Conservation (phyloP, 2,113 vertebrate genomes). For the Ivindomyrus marchei region DNA sequence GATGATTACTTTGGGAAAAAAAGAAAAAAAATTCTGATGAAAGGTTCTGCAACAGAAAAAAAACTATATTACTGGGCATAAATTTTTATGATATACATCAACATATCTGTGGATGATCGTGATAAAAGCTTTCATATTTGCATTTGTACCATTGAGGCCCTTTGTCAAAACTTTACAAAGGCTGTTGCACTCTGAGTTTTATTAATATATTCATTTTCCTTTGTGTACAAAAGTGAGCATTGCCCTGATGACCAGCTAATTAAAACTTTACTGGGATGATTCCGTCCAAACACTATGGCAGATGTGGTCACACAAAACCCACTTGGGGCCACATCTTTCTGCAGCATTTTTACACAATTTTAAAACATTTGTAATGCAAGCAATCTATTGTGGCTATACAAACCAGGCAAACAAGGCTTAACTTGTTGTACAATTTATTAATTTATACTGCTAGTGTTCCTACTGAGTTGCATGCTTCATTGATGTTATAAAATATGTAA, state of each 20-base stretch:
- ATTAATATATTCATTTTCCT: not conserved
- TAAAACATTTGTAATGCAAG: not conserved
- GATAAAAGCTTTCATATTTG: not conserved
- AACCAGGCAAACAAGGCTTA: not conserved
- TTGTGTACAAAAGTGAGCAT: not conserved
- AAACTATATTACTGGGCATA: not conserved
- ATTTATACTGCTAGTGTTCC: not conserved
- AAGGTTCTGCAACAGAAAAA: not conserved
- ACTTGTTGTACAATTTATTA: not conserved
- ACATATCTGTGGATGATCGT: not conserved
- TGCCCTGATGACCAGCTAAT: slow-evolving; percentile 2
- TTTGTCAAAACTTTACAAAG: not conserved
- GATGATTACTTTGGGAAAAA: not conserved
- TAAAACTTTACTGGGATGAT: not conserved
- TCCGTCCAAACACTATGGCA: not conserved
- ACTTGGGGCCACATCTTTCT: not conserved
- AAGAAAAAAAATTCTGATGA: not conserved
- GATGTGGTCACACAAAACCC: not conserved
- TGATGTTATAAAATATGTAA: not conserved
- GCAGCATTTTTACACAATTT: not conserved
- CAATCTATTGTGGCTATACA: not conserved
- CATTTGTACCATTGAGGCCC: not conserved
- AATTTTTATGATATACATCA: not conserved
- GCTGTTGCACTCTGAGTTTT: not conserved
- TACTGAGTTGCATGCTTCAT: not conserved